These are phyloP conservation scores for Formica exsecta DNA, from an alignment of 1,140 invertebrate species.

Conservation along the genomic window DNA sequence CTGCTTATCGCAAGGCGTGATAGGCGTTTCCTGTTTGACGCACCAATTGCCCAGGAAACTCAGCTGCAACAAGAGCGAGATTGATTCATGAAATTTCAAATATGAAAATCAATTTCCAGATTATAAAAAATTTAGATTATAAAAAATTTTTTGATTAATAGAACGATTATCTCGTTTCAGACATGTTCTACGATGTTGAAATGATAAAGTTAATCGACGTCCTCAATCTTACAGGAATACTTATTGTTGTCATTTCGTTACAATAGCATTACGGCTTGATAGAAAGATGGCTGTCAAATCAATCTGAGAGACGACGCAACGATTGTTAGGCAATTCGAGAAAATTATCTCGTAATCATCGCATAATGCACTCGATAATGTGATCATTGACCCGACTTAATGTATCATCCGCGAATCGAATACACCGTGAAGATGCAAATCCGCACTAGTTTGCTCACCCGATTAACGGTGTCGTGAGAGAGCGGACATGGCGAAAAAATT, in stretches of 20 bases:
- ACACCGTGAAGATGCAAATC: not conserved
- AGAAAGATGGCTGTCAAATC: slow-evolving; percentile 23
- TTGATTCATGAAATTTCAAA: not conserved
- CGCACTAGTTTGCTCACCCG: slow-evolving; percentile 68
- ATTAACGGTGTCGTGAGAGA: slow-evolving; percentile 81
- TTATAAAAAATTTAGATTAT: not conserved
- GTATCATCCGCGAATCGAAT: slow-evolving; percentile 2
- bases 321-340: slow-evolving; percentile 33
- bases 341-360: slow-evolving; percentile 34
- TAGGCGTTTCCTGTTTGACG: slow-evolving; percentile 76
- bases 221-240: slow-evolving; percentile 31
- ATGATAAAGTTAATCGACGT: not conserved
- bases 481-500: slow-evolving; percentile 75
- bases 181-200: slow-evolving; percentile 7
- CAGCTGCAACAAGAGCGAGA: slow-evolving; percentile 72
- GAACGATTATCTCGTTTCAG: not conserved
- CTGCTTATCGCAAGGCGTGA: slow-evolving; percentile 75
- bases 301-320: slow-evolving; percentile 34
- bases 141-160: not conserved
- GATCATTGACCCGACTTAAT: slow-evolving; percentile 9
- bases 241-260: slow-evolving; percentile 27
- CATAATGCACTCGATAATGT: slow-evolving; percentile 22
- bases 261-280: slow-evolving; percentile 20
- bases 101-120: not conserved
- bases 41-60: slow-evolving; percentile 84